phyloP scores from a whole-genome alignment of 1,140 invertebrate genomes.

The Apolygus lucorum region DNA sequence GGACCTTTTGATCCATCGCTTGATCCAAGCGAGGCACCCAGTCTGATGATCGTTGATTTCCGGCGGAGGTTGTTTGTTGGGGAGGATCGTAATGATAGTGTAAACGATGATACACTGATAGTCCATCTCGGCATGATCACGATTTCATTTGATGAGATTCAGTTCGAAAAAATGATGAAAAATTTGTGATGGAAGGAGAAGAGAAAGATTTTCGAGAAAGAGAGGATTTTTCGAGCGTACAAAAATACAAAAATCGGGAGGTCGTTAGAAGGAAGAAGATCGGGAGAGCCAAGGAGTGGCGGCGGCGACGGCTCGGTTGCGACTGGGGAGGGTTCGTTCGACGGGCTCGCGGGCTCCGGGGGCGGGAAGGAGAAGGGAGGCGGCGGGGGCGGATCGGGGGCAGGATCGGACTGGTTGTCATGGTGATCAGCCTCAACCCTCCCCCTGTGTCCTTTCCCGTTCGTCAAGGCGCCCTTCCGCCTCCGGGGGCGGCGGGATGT shows the following conservation, averaged over 20 bases:
- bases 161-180: too few relatives aligned
- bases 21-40: constrained; percentile 61
- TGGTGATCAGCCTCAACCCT: background rate
- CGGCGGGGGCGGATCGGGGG: background rate
- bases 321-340: background rate
- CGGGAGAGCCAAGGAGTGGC: too few relatives aligned
- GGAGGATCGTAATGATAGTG: constrained; percentile 67
- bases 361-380: background rate
- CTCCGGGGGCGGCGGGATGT: too few relatives aligned
- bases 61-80: constrained; percentile 37
- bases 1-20: constrained; percentile 64
- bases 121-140: constrained; percentile 50
- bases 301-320: too few relatives aligned
- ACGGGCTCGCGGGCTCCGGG: background rate
- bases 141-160: constrained; percentile 17
- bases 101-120: constrained; percentile 80
- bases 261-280: too few relatives aligned
- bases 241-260: too few relatives aligned
- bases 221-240: background rate
- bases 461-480: constrained; percentile 24
- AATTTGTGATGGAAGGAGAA: background rate
- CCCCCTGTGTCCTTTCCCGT: constrained; percentile 20
- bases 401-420: background rate
- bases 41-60: constrained; percentile 35
- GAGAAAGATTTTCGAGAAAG: background rate